Evolutionary conservation across 2,113 vertebrate species (phyloP).

Genomic region (Zapornia atra): DNA sequence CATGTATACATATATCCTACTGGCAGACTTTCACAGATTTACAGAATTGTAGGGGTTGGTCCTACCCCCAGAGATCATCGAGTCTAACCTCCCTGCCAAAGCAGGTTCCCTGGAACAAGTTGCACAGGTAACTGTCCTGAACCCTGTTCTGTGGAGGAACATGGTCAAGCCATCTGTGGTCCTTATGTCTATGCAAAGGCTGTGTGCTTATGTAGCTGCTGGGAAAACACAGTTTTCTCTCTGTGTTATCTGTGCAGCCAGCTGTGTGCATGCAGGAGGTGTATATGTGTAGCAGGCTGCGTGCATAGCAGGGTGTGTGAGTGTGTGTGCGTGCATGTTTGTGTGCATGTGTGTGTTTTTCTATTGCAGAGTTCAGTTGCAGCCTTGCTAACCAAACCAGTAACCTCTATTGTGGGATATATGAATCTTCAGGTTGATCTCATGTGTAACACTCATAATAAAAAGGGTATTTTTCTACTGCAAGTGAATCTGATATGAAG

Average conservation of each 20-base stretch:
- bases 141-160: background rate
- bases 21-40: background rate
- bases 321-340: too few species aligned
- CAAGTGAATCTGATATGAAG: background rate
- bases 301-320: background rate
- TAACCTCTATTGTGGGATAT: background rate
- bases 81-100: too few species aligned
- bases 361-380: fast-evolving
- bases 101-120: too few species aligned
- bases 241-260: background rate
- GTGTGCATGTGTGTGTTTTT: background rate
- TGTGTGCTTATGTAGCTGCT: background rate
- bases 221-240: background rate
- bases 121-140: background rate
- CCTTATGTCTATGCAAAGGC: background rate
- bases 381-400: background rate
- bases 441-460: background rate
- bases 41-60: too few species aligned
- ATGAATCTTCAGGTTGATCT: background rate
- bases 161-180: background rate
- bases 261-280: background rate
- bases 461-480: background rate
- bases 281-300: background rate
- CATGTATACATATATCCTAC: background rate
- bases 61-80: too few species aligned